Evolutionary conservation across 2,888 invertebrate genomes (phyloP).

Genomic region (Toxonevra muliebris): DNA sequence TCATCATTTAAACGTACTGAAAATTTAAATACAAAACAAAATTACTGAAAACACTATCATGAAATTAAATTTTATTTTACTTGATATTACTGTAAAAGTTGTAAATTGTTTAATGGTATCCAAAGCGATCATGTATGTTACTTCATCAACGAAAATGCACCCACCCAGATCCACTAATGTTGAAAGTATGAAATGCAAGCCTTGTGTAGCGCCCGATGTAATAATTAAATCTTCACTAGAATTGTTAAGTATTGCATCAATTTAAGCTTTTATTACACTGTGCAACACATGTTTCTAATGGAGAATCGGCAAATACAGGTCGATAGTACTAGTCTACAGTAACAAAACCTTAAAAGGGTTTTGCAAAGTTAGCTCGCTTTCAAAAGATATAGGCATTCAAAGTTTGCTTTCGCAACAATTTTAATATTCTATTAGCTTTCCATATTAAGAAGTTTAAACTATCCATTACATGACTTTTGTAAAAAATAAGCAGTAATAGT

Average conservation of each 20-base stretch:
- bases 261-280: no score
- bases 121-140: conserved; percentile 72
- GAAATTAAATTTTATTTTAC: conserved; percentile 46
- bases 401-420: no score
- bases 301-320: no score
- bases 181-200: conserved; percentile 68
- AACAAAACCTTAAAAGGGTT: no score
- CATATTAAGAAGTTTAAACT: no score
- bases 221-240: conserved; percentile 68
- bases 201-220: conserved; percentile 72
- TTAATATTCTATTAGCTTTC: no score
- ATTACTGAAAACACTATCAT: neutral
- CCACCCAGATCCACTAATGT: conserved; percentile 68
- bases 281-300: no score
- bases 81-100: conserved; percentile 66
- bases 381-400: no score
- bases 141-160: conserved; percentile 72
- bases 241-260: neutral
- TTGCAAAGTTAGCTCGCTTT: no score
- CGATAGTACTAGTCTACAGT: no score
- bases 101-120: conserved; percentile 69
- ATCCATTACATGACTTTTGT: no score
- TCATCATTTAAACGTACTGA: conserved; percentile 68
- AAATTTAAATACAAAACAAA: conserved; percentile 37
- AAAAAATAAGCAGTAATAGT: no score